A percentile compares a stretch with the other conserved stretches of the same genome.
These are phyloP conservation scores for Anhinga anhinga DNA, from an alignment of 2,113 vertebrate genomes.

Conservation along the genomic window DNA sequence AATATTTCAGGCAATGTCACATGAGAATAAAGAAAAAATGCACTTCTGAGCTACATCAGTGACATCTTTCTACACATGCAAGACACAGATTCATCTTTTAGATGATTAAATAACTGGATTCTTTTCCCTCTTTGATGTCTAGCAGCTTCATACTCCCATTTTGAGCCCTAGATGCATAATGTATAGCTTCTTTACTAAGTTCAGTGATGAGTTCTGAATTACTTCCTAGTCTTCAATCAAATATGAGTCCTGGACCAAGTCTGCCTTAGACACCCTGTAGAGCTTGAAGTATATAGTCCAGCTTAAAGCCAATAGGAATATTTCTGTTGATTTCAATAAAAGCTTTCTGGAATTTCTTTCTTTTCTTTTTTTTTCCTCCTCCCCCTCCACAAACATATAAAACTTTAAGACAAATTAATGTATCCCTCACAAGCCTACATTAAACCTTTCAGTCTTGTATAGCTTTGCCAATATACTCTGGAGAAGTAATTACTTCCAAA, in stretches of 20 bases:
- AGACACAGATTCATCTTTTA: background rate
- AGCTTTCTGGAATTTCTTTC: background rate
- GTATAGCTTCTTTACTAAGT: background rate
- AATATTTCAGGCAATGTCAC: conserved; percentile 26
- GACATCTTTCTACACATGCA: background rate
- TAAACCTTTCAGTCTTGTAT: background rate
- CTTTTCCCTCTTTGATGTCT: background rate
- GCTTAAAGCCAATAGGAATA: background rate
- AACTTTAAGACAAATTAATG: background rate
- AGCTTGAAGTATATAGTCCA: background rate
- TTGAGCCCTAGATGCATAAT: background rate
- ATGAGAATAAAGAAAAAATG: conserved; percentile 5
- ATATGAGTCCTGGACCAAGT: background rate
- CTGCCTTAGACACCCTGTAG: background rate
- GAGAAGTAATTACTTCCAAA: background rate
- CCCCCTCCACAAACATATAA: background rate
- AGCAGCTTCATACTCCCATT: background rate
- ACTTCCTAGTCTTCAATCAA: conserved; percentile 13
- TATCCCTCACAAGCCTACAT: background rate
- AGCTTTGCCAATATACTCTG: background rate
- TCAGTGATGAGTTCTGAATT: background rate
- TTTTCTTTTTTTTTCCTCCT: background rate
- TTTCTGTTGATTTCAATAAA: background rate
- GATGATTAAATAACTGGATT: background rate
- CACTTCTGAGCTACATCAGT: background rate